phyloP scores from a whole-genome alignment of 1,140 invertebrate species.

The Parasteatoda tepidariorum region DNA sequence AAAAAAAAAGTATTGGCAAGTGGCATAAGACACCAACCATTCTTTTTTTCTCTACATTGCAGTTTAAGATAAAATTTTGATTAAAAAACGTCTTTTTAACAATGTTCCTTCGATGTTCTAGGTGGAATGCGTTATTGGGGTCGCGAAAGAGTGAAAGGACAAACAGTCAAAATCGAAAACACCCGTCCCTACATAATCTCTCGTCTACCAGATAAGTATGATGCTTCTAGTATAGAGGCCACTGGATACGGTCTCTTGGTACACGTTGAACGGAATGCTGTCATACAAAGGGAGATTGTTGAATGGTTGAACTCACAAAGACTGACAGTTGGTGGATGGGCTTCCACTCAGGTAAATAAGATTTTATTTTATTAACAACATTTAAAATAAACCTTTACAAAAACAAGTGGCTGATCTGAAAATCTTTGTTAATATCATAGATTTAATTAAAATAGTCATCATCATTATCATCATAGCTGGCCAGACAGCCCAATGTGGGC shows the following conservation, averaged over 20 bases:
- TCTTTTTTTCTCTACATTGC: no score
- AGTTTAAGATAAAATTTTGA: no score
- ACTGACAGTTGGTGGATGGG: slow-evolving; percentile 91
- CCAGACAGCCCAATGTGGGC: no score
- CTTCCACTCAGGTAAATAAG: slow-evolving; percentile 84
- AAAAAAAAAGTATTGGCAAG: no score
- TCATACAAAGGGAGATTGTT: slow-evolving; percentile 85
- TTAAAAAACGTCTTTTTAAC: no score
- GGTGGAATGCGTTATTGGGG: slow-evolving; percentile 80
- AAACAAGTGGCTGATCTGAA: background rate
- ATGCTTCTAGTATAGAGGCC: slow-evolving; percentile 91
- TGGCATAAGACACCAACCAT: no score
- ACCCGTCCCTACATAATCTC: slow-evolving; percentile 89
- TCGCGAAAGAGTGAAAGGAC: slow-evolving; percentile 78
- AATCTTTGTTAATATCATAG: no score
- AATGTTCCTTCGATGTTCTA: no score
- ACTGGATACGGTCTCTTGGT: slow-evolving; percentile 91
- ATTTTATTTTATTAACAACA: no score
- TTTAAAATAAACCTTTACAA: background rate
- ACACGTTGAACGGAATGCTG: slow-evolving; percentile 84
- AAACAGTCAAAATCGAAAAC: slow-evolving; percentile 87
- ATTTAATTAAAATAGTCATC: no score
- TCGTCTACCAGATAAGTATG: slow-evolving; percentile 85
- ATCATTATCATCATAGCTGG: no score
- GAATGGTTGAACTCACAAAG: slow-evolving; percentile 93